phyloP scores from a whole-genome alignment of 1,140 invertebrate species.

The Chymomyza costata region DNA sequence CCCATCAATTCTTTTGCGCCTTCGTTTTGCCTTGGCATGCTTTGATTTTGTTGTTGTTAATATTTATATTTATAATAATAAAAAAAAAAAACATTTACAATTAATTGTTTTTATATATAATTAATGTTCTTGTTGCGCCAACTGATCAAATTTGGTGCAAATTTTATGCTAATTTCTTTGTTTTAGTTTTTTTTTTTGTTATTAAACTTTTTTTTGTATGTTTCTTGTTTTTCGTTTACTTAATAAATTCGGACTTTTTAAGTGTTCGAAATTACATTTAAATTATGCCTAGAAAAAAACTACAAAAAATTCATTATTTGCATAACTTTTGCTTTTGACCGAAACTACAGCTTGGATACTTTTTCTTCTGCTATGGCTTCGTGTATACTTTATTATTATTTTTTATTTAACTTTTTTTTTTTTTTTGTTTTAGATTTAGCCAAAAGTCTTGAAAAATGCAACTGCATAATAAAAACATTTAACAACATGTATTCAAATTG shows the following conservation, averaged over 20 bases:
- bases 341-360: too few species aligned
- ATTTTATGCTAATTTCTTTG: background rate
- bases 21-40: too few species aligned
- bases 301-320: conserved; percentile 39
- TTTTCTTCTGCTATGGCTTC: too few species aligned
- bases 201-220: background rate
- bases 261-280: conserved; percentile 62
- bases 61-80: too few species aligned
- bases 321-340: conserved; percentile 5
- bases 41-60: too few species aligned
- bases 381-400: too few species aligned
- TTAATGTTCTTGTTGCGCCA: too few species aligned
- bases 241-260: conserved; percentile 66
- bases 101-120: conserved; percentile 1
- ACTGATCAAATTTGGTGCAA: too few species aligned
- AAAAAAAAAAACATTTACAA: background rate
- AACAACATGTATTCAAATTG: conserved; percentile 27
- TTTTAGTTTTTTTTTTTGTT: background rate
- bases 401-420: conserved; percentile 11
- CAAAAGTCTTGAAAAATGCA: conserved; percentile 57
- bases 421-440: conserved; percentile 20
- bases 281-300: conserved; percentile 62
- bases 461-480: conserved; percentile 43
- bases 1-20: background rate
- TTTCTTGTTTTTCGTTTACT: conserved; percentile 14